Evolutionary conservation across 2,888 invertebrate genomes (phyloP).

Genomic region (Harmothoe impar): DNA sequence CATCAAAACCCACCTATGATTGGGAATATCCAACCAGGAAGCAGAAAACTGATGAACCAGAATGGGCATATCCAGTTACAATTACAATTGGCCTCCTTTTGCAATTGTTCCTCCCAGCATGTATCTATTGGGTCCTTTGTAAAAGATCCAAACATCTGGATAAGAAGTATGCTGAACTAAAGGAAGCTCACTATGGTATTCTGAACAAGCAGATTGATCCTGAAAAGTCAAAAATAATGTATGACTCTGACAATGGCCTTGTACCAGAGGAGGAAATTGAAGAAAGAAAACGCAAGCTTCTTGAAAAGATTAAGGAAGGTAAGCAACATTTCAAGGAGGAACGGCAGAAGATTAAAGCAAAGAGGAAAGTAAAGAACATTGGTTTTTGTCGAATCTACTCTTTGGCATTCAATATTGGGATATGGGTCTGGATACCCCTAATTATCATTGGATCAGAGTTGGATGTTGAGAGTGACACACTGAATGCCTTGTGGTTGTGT

Average conservation of each 20-base stretch:
- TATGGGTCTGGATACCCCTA: constrained; percentile 14
- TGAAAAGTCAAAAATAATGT: neutral
- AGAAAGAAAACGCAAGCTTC: neutral
- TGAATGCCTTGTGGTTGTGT: neutral
- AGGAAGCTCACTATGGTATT: neutral
- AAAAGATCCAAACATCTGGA: neutral
- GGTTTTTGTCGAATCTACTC: neutral
- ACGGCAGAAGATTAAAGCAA: neutral
- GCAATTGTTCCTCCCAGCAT: neutral
- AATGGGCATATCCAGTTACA: neutral
- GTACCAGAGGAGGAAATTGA: neutral
- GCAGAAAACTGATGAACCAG: neutral
- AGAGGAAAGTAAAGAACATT: neutral
- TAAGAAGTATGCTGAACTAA: neutral
- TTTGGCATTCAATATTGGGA: neutral
- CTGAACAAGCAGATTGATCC: neutral
- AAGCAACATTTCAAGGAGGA: neutral
- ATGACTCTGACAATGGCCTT: neutral
- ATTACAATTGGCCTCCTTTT: neutral
- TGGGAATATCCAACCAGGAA: neutral
- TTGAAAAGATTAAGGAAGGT: neutral
- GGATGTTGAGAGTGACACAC: neutral
- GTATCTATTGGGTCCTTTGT: neutral
- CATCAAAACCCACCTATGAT: neutral
- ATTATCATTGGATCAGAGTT: neutral